Evolutionary conservation across 1,140 invertebrate genomes (phyloP).

Genomic region (Cydia pomonella): DNA sequence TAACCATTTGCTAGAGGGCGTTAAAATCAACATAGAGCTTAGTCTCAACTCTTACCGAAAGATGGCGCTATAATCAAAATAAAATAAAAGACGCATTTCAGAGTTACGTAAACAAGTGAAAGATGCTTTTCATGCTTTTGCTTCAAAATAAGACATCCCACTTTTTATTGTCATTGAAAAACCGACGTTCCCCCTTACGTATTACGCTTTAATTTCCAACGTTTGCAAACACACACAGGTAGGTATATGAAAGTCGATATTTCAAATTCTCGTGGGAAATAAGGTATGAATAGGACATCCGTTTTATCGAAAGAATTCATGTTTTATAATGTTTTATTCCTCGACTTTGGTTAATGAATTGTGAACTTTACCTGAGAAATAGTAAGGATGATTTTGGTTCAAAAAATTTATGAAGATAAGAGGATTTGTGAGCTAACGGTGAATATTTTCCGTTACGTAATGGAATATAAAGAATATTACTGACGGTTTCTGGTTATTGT

Average conservation of each 20-base stretch:
- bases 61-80: neutral
- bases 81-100: neutral
- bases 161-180: neutral
- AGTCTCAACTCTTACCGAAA: neutral
- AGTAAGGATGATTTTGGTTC: neutral
- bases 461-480: neutral
- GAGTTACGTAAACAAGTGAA: too few relatives aligned
- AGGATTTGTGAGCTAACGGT: neutral
- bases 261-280: constrained; percentile 1
- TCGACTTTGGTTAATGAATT: neutral
- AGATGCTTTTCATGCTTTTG: neutral
- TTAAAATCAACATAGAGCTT: neutral
- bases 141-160: too few relatives aligned
- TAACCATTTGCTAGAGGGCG: neutral
- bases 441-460: neutral
- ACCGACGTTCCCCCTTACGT: neutral
- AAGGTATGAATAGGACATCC: neutral
- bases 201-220: neutral
- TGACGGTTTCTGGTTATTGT: neutral
- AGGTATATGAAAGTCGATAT: neutral
- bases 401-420: neutral
- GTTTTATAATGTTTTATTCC: neutral
- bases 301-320: neutral
- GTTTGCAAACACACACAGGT: neutral
- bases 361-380: neutral